phyloP scores from a whole-genome alignment of 2,113 vertebrate species.

The Psettodes erumei region DNA sequence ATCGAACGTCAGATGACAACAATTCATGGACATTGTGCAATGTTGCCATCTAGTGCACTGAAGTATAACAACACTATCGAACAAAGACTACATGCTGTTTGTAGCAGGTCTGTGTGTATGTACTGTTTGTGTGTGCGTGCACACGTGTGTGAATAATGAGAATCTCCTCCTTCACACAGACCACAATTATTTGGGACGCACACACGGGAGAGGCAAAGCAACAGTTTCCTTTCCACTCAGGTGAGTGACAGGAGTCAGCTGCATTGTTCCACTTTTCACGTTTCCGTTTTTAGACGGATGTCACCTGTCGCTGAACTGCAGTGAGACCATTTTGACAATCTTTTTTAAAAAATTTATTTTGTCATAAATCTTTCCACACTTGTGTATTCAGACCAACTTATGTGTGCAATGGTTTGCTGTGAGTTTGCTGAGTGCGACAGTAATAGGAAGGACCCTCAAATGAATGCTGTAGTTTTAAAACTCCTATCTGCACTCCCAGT shows the following conservation, averaged over 20 bases:
- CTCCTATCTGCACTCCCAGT: neutral
- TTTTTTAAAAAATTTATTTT: neutral
- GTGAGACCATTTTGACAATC: neutral
- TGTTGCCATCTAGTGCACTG: conserved; percentile 60
- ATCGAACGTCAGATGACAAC: neutral
- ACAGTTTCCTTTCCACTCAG: conserved; percentile 99
- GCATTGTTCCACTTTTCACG: conserved; percentile 10
- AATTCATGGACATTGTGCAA: conserved; percentile 9
- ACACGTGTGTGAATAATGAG: conserved; percentile 13
- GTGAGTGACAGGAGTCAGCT: conserved; percentile 79
- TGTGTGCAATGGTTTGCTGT: neutral
- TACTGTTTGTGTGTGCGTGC: too few relatives aligned
- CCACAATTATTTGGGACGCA: conserved; percentile 99
- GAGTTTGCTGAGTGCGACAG: neutral
- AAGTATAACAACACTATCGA: conserved; percentile 12
- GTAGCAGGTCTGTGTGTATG: too few relatives aligned
- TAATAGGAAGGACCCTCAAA: neutral
- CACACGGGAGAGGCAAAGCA: conserved; percentile 99
- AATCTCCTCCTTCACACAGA: conserved; percentile 80
- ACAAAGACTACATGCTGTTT: too few relatives aligned
- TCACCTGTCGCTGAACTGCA: conserved; percentile 32
- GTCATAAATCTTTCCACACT: neutral
- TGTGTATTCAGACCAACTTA: neutral
- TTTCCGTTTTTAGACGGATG: conserved; percentile 20
- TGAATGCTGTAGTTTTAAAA: neutral